Base-by-base conservation (phyloP, 2,888 invertebrate species). In the Thelaira solivaga region DNA sequence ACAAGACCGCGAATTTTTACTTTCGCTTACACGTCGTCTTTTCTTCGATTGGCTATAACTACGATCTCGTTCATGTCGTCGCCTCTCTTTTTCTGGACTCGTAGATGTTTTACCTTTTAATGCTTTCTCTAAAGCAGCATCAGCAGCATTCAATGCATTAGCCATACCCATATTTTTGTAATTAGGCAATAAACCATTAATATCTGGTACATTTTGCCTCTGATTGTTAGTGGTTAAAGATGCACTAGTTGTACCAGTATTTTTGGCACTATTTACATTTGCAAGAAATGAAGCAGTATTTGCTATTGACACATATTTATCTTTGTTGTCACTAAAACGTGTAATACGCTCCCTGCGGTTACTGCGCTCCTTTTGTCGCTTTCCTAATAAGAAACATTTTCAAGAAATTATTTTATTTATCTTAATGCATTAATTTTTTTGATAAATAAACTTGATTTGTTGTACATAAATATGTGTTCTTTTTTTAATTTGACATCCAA, bases 291-390 rank as follows among this genome's bases (percentile, higher is more conserved):
- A 80, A 13, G 80, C 79, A 74, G 80, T 51, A 8, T 41, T 69
- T 16, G 80, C 67, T 10, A 80, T 26, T 61, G 83, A 47, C 18
- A 77, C 55, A 55, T 55, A 69, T 82, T 82, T 84, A 43, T 89
- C 88, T 80, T 88, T 89, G 43, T 87, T 88, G 80, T 89, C 89
- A 81, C 88, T 89, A 64, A 89, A 89, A 18, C 89, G 86, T 1
- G 89, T 86, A 6, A 86, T 88, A 8, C 89, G 85, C 78, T 89
- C 89, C 65, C 86, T 88, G 22, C 82, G 82, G 39, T 74, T 55
- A 13, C 68, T 64, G n/a, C 82, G 79, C 61, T 85, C 85, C 67
- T 84, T 87, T 16, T 83, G 82, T 0, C 88, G 85, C 81, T 88
- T 88, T 22, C 88, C 89, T 88, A 74, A 22, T 64, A 67, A 69